Conservation (phyloP, 2,888 invertebrate genomes). For the Nephrotoma guestfalica region DNA sequence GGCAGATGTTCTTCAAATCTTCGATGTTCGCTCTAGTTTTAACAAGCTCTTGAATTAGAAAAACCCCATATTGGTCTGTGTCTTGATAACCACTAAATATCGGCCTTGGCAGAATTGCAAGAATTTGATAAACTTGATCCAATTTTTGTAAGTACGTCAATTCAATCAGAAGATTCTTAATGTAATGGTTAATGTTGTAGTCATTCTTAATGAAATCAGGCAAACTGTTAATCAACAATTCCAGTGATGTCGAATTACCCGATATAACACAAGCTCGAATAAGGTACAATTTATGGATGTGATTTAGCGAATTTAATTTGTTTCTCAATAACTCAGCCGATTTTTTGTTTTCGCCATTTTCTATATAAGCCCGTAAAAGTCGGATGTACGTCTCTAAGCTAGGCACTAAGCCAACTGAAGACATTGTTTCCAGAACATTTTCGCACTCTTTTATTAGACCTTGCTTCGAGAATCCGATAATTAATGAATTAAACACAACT, state of each 20-base stretch:
- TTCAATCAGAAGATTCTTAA: conserved; percentile 33
- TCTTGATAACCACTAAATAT: conserved; percentile 31
- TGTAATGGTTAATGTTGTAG: conserved; percentile 19
- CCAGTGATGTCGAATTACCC: conserved; percentile 12
- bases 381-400: conserved; percentile 37
- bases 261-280: conserved; percentile 12
- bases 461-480: conserved; percentile 37
- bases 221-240: conserved; percentile 18
- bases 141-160: conserved; percentile 37
- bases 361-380: conserved; percentile 36
- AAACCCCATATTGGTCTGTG: conserved; percentile 38
- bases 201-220: conserved; percentile 20
- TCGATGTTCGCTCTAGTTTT: conserved; percentile 33
- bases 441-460: conserved; percentile 33
- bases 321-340: conserved; percentile 18
- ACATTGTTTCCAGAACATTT: conserved; percentile 42
- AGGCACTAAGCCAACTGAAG: conserved; percentile 35
- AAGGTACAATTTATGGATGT: conserved; percentile 20
- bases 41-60: conserved; percentile 43
- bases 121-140: conserved; percentile 35
- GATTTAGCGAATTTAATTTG: conserved; percentile 17
- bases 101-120: conserved; percentile 22
- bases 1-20: conserved; percentile 24
- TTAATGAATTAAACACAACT: conserved; percentile 41
- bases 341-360: conserved; percentile 29